Percentiles rank a stretch among this genome's conserved stretches.
These are phyloP conservation scores for Mythimna impura DNA, from an alignment of 2,888 invertebrate genomes.

Conservation along the genomic window DNA sequence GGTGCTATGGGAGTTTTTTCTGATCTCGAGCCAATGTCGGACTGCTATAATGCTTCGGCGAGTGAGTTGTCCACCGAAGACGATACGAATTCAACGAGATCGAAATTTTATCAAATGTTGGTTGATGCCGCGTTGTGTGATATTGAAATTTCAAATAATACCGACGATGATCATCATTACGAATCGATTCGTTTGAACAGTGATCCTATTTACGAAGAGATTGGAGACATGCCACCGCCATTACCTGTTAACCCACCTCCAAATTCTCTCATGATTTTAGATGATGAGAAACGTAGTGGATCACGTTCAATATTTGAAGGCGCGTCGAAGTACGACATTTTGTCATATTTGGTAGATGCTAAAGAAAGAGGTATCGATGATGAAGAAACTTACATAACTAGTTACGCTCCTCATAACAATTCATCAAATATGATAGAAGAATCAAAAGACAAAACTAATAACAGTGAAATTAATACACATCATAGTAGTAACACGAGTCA, in stretches of 20 bases:
- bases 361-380: conserved; percentile 94
- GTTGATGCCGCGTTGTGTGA: conserved; percentile 93
- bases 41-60: conserved; percentile 93
- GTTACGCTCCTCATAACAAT: conserved; percentile 89
- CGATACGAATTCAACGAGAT: conserved; percentile 91
- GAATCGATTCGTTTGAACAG: conserved; percentile 92
- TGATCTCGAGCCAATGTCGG: conserved; percentile 91
- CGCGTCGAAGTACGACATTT: conserved; percentile 96
- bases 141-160: conserved; percentile 91
- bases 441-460: conserved; percentile 90
- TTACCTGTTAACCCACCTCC: conserved; percentile 95
- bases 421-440: conserved; percentile 89
- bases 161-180: conserved; percentile 93
- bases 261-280: conserved; percentile 91
- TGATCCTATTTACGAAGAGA: conserved; percentile 95
- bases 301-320: conserved; percentile 94
- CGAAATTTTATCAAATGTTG: conserved; percentile 93
- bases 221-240: conserved; percentile 94
- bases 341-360: conserved; percentile 96
- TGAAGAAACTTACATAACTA: conserved; percentile 93
- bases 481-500: conserved; percentile 93
- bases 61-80: conserved; percentile 92
- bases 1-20: conserved; percentile 89
- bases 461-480: conserved; percentile 82
- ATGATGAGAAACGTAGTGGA: conserved; percentile 93